Evolutionary conservation across 2,113 vertebrate species (phyloP).

Genomic region (Gasterosteus aculeatus): DNA sequence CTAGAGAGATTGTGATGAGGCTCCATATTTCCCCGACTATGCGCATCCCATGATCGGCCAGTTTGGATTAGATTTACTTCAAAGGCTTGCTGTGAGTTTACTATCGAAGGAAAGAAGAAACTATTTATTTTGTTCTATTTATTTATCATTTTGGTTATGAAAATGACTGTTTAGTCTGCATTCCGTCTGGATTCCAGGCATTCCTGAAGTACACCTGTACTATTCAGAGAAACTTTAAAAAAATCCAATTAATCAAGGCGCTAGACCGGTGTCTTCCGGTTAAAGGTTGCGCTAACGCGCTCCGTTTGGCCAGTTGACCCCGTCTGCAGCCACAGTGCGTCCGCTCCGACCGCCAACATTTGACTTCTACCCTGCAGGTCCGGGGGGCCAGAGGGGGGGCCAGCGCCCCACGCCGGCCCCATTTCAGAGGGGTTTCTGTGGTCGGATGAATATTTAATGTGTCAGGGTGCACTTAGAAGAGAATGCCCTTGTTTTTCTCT

Average conservation of each 20-base stretch:
- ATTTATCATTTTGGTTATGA: not conserved
- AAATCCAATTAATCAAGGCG: slow-evolving; percentile 1
- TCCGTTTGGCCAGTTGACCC: slow-evolving; percentile 61
- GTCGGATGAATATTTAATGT: slow-evolving; percentile 85
- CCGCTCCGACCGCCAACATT: slow-evolving; percentile 55
- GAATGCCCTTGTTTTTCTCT: slow-evolving; percentile 81
- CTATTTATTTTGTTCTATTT: not conserved
- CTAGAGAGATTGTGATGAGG: not conserved
- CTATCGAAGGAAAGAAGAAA: not conserved
- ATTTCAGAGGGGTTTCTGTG: slow-evolving; percentile 79
- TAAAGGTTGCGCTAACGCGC: slow-evolving; percentile 40
- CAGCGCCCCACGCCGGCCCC: slow-evolving; percentile 55
- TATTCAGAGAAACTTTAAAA: not conserved
- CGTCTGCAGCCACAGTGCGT: slow-evolving; percentile 35
- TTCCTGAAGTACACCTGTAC: not conserved
- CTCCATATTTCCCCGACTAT: not conserved
- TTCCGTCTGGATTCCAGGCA: not conserved
- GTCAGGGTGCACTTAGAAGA: slow-evolving; percentile 84
- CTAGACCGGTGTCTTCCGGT: slow-evolving; percentile 11
- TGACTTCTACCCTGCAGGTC: slow-evolving; percentile 66
- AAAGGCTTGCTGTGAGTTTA: not conserved
- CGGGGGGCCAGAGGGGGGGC: slow-evolving; percentile 35
- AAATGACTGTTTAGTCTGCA: not conserved
- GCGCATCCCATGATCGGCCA: not conserved
- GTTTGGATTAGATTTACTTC: not conserved